Percentiles rank a stretch among this genome's conserved stretches.
phyloP scores from a whole-genome alignment of 1,140 invertebrate genomes.

The Myzus persicae region DNA sequence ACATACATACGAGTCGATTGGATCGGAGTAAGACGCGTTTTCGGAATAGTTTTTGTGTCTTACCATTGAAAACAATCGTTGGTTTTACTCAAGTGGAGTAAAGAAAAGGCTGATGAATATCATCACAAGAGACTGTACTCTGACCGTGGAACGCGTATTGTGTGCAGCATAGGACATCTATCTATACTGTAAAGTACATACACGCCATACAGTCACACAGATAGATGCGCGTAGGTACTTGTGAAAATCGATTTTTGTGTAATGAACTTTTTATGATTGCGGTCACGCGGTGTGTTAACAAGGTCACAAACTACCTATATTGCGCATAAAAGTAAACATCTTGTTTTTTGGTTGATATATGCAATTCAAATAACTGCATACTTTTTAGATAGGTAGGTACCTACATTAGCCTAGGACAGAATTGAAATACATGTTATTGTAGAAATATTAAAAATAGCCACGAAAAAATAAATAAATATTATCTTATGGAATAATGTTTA shows the following conservation, averaged over 20 bases:
- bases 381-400: neutral
- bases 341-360: neutral
- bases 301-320: neutral
- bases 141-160: neutral
- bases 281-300: neutral
- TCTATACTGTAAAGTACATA: neutral
- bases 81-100: neutral
- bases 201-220: too few species aligned
- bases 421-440: neutral
- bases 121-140: neutral
- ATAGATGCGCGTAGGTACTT: neutral
- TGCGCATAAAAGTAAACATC: neutral
- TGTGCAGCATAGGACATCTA: neutral
- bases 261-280: neutral
- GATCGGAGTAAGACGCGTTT: neutral
- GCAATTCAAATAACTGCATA: neutral
- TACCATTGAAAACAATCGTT: too few species aligned
- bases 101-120: neutral
- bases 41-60: too few species aligned
- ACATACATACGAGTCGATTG: neutral
- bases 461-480: too few species aligned
- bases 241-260: neutral
- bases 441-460: too few species aligned
- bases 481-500: too few species aligned
- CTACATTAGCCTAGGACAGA: neutral